phyloP scores from a whole-genome alignment of 2,888 invertebrate genomes.

The Euproctis similis region DNA sequence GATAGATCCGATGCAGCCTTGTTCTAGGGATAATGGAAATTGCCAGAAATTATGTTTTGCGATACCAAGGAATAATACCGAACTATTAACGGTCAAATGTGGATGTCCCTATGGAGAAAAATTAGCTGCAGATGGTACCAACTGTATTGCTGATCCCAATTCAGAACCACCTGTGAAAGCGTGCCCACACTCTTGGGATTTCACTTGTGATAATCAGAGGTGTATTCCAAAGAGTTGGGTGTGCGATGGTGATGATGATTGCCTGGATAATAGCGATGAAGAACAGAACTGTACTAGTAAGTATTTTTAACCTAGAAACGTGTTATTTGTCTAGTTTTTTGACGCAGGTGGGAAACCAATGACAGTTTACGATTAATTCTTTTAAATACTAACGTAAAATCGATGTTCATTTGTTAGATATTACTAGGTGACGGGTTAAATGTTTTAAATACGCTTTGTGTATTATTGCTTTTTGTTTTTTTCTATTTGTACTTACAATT shows the following conservation, averaged over 20 bases:
- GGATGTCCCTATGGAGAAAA: slow-evolving; percentile 96
- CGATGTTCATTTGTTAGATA: background rate
- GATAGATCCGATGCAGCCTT: slow-evolving; percentile 85
- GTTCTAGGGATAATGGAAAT: slow-evolving; percentile 88
- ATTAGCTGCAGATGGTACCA: slow-evolving; percentile 80
- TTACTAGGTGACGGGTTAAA: too few species aligned
- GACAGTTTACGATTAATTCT: too few species aligned
- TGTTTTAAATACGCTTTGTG: too few species aligned
- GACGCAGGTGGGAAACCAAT: too few species aligned
- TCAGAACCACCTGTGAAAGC: slow-evolving; percentile 91
- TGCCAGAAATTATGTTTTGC: slow-evolving; percentile 98
- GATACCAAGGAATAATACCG: slow-evolving; percentile 79
- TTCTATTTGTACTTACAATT: too few species aligned
- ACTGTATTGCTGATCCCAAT: slow-evolving; percentile 87
- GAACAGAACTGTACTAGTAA: slow-evolving; percentile 94
- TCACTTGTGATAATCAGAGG: slow-evolving; percentile 93
- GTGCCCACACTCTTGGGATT: slow-evolving; percentile 94
- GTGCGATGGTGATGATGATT: slow-evolving; percentile 97
- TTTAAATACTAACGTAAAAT: background rate
- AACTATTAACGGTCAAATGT: slow-evolving; percentile 80
- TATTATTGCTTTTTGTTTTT: too few species aligned
- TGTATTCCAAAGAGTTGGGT: slow-evolving; percentile 96
- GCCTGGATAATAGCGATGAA: slow-evolving; percentile 96
- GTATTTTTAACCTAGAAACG: slow-evolving; percentile 31
- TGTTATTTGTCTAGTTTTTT: background rate